Base-by-base conservation (phyloP, 1,140 invertebrate genomes). In the Uloborus diversus region DNA sequence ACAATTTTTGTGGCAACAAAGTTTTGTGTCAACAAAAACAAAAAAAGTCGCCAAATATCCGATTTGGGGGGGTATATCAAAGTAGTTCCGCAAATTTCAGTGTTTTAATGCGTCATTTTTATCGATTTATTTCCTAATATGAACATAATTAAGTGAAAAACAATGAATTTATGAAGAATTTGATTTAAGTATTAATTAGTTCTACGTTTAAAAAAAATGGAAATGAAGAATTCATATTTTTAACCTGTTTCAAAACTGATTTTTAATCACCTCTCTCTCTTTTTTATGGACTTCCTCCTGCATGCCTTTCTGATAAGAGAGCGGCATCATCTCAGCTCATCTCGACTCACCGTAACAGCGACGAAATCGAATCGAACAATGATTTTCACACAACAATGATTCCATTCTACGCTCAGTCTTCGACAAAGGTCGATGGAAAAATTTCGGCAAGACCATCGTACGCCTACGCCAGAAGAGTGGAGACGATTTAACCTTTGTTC, bases 401-500 rank as follows among this genome's bases (percentile, higher is more conserved):
- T 47, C 35, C n/a, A 33, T 66, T 49, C n/a, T 27, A 27, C 47
- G 25, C 27, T 20, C 4, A n/a, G 65, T 68, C 51, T 68, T 68
- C 65, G 51, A 37, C 51, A 51, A 47, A 51, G 65, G 47, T 68
- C 65, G 51, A 17, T 27, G 20, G 23, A 25, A n/a, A n/a, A n/a
- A n/a, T n/a, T 65, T 30, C 25, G 27, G 37, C 17, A 51, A 51
- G 17, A 47, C 65, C 9, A 51, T 32, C 65, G 25, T 30, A 30
- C 9, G 37, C 37, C 17, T 47, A 32, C 28, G 23, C 61, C 33
- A 27, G 28, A 3, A 4, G 65, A 68, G 49, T 51, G n/a, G 25
- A 68, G 23, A 47, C 23, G 65, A 68, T 68, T 68, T 68, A 68
- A 68, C 42, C 65, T 51, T 68, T 68, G 65, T 68, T 68, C 42